phyloP scores from a whole-genome alignment of 2,888 invertebrate species.

The Panopea generosa region DNA sequence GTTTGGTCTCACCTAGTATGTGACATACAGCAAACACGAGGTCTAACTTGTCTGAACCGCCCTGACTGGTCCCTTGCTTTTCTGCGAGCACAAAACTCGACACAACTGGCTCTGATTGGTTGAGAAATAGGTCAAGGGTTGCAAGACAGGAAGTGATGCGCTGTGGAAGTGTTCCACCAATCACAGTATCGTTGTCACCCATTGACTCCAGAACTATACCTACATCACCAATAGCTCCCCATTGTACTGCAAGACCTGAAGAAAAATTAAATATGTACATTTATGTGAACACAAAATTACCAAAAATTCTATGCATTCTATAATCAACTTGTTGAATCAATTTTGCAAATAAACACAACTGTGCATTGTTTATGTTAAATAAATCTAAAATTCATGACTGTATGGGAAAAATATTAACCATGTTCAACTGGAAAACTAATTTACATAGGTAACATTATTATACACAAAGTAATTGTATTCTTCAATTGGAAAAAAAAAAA shows the following conservation, averaged over 20 bases:
- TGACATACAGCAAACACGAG: constrained; percentile 93
- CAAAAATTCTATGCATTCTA: neutral
- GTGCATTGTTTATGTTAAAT: too few species aligned
- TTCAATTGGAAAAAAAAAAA: too few species aligned
- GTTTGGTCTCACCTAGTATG: constrained; percentile 92
- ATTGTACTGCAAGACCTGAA: constrained; percentile 93
- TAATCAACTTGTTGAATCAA: too few species aligned
- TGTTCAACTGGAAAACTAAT: too few species aligned
- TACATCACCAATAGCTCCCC: constrained; percentile 99
- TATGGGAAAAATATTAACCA: too few species aligned
- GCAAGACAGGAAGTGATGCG: constrained; percentile 96
- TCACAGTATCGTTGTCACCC: constrained; percentile 94
- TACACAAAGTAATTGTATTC: too few species aligned
- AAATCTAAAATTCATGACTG: too few species aligned
- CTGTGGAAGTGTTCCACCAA: constrained; percentile 98
- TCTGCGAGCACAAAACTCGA: constrained; percentile 93
- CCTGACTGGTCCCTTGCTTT: constrained; percentile 87
- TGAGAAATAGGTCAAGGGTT: constrained; percentile 95
- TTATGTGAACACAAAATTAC: neutral
- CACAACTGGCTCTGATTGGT: constrained; percentile 88
- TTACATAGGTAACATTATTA: too few species aligned
- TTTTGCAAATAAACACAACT: too few species aligned
- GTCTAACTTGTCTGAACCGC: constrained; percentile 86
- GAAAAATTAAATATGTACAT: neutral
- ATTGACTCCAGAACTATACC: constrained; percentile 96